Percentiles rank a stretch among this genome's conserved stretches.
Conservation (phyloP, 2,797 vertebrate genomes). For the Austrolebias charrua region DNA sequence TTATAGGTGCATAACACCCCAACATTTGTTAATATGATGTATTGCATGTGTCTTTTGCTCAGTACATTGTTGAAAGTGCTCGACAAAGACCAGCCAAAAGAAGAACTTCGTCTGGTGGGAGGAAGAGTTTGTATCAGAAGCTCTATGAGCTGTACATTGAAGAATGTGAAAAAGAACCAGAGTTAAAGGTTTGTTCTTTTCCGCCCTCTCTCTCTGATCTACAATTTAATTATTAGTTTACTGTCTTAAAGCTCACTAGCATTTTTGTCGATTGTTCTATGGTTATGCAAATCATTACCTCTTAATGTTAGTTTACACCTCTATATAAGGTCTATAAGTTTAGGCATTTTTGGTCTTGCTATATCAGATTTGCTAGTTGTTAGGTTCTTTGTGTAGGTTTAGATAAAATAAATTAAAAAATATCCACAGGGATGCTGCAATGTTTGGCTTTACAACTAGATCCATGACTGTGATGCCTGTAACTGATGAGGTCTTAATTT, state of each 20-base stretch:
- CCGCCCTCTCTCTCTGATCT: neutral
- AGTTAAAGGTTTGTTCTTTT: constrained; percentile 89
- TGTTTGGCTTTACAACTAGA: neutral
- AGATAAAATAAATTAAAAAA: neutral
- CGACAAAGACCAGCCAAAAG: constrained; percentile 94
- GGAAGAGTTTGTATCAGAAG: constrained; percentile 98
- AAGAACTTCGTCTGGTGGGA: constrained; percentile 85
- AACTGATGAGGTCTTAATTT: neutral
- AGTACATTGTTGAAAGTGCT: constrained; percentile 99
- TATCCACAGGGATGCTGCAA: neutral
- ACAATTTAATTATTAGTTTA: neutral
- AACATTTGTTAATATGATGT: constrained; percentile 8
- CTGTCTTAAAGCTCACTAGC: no score
- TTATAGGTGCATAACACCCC: neutral
- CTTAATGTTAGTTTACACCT: no score
- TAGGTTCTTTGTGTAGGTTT: neutral
- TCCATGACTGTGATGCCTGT: no score
- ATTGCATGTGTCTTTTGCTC: constrained; percentile 63
- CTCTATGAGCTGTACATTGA: constrained; percentile 97
- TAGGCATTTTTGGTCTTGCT: no score
- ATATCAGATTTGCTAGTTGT: no score
- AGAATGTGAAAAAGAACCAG: constrained; percentile 99
- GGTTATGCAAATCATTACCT: no score
- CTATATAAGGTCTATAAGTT: no score
- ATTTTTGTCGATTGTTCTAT: no score